Conservation (phyloP, 2,113 vertebrate species). For the Siniperca chuatsi region DNA sequence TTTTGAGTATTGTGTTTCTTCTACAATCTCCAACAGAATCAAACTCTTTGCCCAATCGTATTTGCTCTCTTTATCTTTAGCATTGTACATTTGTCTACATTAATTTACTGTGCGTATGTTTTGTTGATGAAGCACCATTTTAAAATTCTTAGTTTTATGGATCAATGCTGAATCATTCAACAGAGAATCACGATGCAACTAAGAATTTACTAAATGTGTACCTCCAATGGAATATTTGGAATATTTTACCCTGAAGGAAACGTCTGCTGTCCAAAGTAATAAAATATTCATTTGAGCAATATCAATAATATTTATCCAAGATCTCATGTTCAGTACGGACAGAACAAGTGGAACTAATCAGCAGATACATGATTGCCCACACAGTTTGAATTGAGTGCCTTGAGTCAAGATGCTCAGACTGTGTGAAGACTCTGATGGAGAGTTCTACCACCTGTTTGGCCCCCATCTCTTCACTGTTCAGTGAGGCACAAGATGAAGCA, state of each 20-base stretch:
- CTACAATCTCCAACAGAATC: neutral
- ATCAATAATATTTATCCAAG: slow-evolving; percentile 39
- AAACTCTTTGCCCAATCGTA: neutral
- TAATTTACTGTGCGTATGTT: neutral
- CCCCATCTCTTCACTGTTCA: slow-evolving; percentile 70
- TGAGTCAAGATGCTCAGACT: slow-evolving; percentile 61
- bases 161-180: neutral
- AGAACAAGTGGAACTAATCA: slow-evolving; percentile 66
- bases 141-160: neutral
- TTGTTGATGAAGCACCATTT: neutral
- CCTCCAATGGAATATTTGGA: neutral
- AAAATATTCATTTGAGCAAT: slow-evolving; percentile 29
- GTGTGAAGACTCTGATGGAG: slow-evolving; percentile 69
- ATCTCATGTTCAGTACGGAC: neutral
- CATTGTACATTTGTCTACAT: neutral
- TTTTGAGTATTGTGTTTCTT: neutral
- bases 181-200: neutral
- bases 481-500: slow-evolving; percentile 76
- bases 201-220: neutral
- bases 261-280: slow-evolving; percentile 27
- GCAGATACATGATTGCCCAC: slow-evolving; percentile 45
- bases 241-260: slow-evolving; percentile 7
- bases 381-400: slow-evolving; percentile 57
- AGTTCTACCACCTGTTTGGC: slow-evolving; percentile 75
- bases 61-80: neutral